Conservation (phyloP, 1,140 invertebrate genomes). For the Geopemphigus sp. region DNA sequence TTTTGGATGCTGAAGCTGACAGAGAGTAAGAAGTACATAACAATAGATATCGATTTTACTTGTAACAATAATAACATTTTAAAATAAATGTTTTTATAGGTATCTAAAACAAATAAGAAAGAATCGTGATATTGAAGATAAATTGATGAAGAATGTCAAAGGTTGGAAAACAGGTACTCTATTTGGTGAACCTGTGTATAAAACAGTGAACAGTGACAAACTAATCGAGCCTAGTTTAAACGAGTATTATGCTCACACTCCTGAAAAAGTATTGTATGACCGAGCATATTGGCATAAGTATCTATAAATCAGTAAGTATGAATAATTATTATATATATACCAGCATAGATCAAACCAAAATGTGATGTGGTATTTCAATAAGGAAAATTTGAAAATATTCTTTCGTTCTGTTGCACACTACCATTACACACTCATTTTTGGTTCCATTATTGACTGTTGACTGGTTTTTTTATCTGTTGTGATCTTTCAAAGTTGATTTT, state of each 20-base stretch:
- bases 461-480: too few relatives aligned
- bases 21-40: slow-evolving; percentile 53
- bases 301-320: slow-evolving; percentile 31
- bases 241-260: slow-evolving; percentile 71
- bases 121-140: slow-evolving; percentile 79
- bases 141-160: slow-evolving; percentile 82
- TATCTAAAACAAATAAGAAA: slow-evolving; percentile 73
- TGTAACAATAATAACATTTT: background rate
- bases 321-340: too few relatives aligned
- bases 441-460: too few relatives aligned
- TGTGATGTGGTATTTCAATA: too few relatives aligned
- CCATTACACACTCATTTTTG: too few relatives aligned
- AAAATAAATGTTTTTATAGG: slow-evolving; percentile 55
- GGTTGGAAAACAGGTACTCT: slow-evolving; percentile 87
- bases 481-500: too few relatives aligned
- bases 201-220: slow-evolving; percentile 58
- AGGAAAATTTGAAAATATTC: too few relatives aligned
- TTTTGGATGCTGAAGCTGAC: slow-evolving; percentile 78
- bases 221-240: slow-evolving; percentile 63
- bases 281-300: slow-evolving; percentile 32
- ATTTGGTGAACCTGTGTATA: slow-evolving; percentile 78
- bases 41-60: background rate
- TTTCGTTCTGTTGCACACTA: too few relatives aligned
- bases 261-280: slow-evolving; percentile 55
- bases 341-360: too few relatives aligned